These are phyloP conservation scores for Vollenhovia emeryi DNA, from an alignment of 1,140 invertebrate genomes.

Conservation along the genomic window DNA sequence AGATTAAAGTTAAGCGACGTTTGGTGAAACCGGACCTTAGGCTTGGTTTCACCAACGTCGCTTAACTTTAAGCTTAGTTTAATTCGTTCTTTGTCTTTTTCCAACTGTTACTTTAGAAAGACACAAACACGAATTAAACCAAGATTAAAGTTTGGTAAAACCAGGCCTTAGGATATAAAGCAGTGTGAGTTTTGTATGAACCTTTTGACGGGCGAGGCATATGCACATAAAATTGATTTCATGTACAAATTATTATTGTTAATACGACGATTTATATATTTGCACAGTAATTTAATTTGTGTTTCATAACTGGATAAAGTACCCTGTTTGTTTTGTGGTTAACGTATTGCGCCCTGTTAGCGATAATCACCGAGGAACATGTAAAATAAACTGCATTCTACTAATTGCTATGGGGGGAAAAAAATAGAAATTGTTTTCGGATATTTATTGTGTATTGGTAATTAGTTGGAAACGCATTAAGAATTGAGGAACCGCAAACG, in stretches of 20 bases:
- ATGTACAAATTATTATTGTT: too few species aligned
- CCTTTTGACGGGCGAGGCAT: neutral
- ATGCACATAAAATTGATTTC: too few species aligned
- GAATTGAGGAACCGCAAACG: conserved; percentile 13
- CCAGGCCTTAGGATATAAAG: too few species aligned
- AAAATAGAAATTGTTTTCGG: neutral
- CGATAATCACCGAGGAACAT: neutral
- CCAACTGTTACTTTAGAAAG: too few species aligned
- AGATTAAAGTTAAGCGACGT: too few species aligned
- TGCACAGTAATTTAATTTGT: neutral
- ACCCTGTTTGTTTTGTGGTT: neutral
- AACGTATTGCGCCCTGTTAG: neutral
- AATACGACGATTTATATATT: neutral
- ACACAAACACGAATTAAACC: too few species aligned
- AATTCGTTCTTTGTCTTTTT: too few species aligned
- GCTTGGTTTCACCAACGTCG: too few species aligned
- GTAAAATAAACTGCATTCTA: neutral
- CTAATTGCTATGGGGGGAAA: neutral
- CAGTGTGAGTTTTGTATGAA: neutral
- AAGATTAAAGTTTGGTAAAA: too few species aligned
- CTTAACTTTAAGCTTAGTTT: too few species aligned
- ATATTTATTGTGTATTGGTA: neutral
- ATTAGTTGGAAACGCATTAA: conserved; percentile 43
- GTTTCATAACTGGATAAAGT: neutral
- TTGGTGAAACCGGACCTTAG: too few species aligned